Evolutionary conservation across 2,797 vertebrate species (phyloP), one percentile per base, ranked within the genome.

Genomic region (Enteromius afrohamiltoni): DNA sequence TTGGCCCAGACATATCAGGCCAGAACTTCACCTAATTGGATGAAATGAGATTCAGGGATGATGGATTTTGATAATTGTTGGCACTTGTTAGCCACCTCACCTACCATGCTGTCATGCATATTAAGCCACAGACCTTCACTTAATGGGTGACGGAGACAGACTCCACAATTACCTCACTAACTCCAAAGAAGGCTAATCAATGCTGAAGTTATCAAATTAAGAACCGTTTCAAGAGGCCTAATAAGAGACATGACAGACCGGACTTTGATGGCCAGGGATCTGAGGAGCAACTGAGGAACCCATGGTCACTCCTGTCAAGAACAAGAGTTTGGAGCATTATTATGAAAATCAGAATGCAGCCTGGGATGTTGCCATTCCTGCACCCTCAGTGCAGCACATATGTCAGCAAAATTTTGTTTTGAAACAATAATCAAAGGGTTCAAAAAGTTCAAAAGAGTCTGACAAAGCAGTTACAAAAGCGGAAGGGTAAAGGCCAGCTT

Each of bases 51-150:
- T 91, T 91, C 85, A 89, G 84, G 85, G 86, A 83, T 92, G 91
- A 93, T 92, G 89, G 92, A 93, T 92, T 90, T 87, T 89, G 88
- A 91, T 91, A 90, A 92, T 89, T 90, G 88, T 88, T 84, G 80
- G 67, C 65, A 74, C 79, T 77, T 85, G 88, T 89, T 91, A 91
- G 84, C 84, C 80, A 67, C 70, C 23, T 67, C 88, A 88, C 70
- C 69, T 70, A 60, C 60, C 70, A 74, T 34, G 81, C 67, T 42
- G 21, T 29, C 80, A 45, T 78, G 85, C 79, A 89, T 86, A 86
- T 85, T 83, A 85, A 88, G 60, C 26, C 16, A 17, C 73, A 82
- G 81, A 77, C 78, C 77, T 84, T 76, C 55, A 82, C 77, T 80
- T 71, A 77, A 65, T 37, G 75, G 55, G 16, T 45, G 58, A 69